Conservation (phyloP, 2,113 vertebrate species). For the Reinhardtius hippoglossoides region DNA sequence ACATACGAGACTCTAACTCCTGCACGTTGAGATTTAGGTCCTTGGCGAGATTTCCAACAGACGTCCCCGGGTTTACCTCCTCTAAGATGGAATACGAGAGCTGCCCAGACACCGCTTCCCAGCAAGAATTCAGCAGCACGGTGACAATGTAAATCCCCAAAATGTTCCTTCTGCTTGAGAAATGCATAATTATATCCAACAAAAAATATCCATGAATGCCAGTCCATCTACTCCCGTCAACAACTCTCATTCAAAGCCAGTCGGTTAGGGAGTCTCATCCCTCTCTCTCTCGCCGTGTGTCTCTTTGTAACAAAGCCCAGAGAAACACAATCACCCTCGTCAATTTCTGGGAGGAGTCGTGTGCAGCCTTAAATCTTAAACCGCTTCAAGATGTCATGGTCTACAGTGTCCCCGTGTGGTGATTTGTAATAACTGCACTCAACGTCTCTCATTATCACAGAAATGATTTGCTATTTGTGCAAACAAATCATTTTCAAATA, state of each 20-base stretch:
- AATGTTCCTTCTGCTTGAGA: background rate
- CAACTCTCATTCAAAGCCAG: background rate
- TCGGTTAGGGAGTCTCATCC: background rate
- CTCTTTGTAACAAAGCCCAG: conserved; percentile 67
- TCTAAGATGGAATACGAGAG: conserved; percentile 72
- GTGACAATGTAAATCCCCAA: conserved; percentile 40
- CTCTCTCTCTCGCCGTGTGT: background rate
- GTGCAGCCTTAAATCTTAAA: background rate
- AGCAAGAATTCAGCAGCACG: conserved; percentile 48
- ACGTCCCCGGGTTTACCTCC: conserved; percentile 68
- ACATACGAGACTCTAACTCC: conserved; percentile 55
- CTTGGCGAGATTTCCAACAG: conserved; percentile 70
- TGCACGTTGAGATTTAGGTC: conserved; percentile 59
- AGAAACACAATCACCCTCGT: conserved; percentile 15
- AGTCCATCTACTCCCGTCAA: background rate
- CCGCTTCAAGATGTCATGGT: conserved; percentile 44
- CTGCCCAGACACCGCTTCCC: conserved; percentile 52
- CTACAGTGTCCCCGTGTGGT: conserved; percentile 68
- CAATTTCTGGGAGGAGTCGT: conserved; percentile 62
- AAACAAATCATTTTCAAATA: background rate
- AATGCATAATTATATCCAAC: conserved; percentile 9
- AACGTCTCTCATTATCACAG: background rate
- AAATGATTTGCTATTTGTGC: fast-evolving
- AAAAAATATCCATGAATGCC: background rate
- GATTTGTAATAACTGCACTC: conserved; percentile 7